phyloP scores from a whole-genome alignment of 2,113 vertebrate species.

The Eudyptes chrysolophus region DNA sequence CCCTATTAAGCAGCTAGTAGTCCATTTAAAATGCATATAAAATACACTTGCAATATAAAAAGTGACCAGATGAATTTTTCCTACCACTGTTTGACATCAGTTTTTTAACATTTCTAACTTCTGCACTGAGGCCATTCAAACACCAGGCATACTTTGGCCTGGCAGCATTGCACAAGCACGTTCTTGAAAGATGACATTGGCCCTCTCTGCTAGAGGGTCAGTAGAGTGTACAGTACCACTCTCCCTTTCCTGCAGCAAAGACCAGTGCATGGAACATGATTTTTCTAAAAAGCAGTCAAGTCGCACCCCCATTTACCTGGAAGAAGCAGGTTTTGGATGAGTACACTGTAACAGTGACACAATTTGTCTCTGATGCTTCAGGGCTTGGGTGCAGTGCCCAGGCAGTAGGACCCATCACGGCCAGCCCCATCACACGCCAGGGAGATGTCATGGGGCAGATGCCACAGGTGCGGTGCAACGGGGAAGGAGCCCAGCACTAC shows the following conservation, averaged over 20 bases:
- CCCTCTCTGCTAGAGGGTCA: not conserved
- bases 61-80: not conserved
- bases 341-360: not conserved
- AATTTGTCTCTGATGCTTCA: not conserved
- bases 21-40: not conserved
- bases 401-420: not conserved
- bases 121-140: not conserved
- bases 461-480: rapidly evolving
- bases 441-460: not conserved
- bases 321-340: not conserved
- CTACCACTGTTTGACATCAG: not conserved
- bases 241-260: not conserved
- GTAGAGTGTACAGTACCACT: rapidly evolving
- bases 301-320: not conserved
- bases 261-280: not conserved
- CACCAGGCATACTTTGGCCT: not conserved
- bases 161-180: rapidly evolving
- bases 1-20: not conserved
- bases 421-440: rapidly evolving
- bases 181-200: not conserved
- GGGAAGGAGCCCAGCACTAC: not conserved
- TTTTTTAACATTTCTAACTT: not conserved
- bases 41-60: not conserved
- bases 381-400: not conserved
- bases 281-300: not conserved